These are phyloP conservation scores for Aphelenchoides besseyi DNA, from an alignment of 1,140 invertebrate species.

Conservation along the genomic window DNA sequence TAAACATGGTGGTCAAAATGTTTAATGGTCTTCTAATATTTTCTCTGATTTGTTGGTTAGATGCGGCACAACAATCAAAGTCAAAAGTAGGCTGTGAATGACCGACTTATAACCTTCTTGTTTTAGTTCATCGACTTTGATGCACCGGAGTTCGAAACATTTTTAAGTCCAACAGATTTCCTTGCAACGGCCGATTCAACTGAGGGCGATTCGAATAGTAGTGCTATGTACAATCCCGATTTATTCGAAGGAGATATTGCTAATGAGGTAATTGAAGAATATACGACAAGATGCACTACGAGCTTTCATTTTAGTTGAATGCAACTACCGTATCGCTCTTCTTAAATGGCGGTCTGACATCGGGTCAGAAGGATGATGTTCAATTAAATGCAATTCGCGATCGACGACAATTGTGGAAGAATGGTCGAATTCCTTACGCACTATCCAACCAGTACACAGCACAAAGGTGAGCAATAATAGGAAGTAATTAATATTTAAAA, in stretches of 20 bases:
- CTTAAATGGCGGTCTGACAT: conserved; percentile 44
- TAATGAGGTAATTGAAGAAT: conserved; percentile 53
- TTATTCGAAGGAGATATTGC: conserved; percentile 62
- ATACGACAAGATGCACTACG: neutral
- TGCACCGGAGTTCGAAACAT: conserved; percentile 56
- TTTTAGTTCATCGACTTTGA: conserved; percentile 54
- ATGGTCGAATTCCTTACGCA: conserved; percentile 60
- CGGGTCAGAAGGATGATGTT: conserved; percentile 26
- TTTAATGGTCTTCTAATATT: neutral
- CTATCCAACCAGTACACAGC: conserved; percentile 59
- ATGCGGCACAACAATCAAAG: neutral
- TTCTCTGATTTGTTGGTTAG: neutral
- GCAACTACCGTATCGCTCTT: conserved; percentile 56
- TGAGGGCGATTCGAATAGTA: conserved; percentile 57
- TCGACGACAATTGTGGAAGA: conserved; percentile 55
- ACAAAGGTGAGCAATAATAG: conserved; percentile 51
- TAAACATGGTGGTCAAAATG: neutral
- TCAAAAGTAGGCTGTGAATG: neutral
- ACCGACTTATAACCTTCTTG: conserved; percentile 10
- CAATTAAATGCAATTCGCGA: conserved; percentile 60
- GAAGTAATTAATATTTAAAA: conserved; percentile 27
- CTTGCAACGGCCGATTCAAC: conserved; percentile 40
- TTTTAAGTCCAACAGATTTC: conserved; percentile 59
- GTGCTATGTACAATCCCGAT: conserved; percentile 59
- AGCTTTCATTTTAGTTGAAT: conserved; percentile 52